phyloP scores from a whole-genome alignment of 2,797 vertebrate species.

The Pipistrellus pipistrellus region DNA sequence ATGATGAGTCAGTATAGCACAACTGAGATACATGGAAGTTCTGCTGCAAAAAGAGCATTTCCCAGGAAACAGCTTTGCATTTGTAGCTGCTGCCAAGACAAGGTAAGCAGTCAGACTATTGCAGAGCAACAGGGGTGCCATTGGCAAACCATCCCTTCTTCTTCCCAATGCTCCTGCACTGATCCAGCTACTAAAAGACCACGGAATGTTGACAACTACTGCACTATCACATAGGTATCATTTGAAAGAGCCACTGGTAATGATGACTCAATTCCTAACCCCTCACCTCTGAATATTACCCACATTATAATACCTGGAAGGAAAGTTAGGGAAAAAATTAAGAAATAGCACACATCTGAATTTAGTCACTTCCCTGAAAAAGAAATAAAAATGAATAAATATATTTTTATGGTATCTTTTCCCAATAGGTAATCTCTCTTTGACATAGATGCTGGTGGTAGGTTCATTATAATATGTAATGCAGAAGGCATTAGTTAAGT shows the following conservation, averaged over 20 bases:
- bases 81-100: constrained; percentile 74
- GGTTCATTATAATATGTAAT: neutral
- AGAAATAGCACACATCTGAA: neutral
- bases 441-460: neutral
- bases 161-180: neutral
- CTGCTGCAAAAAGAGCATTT: constrained; percentile 68
- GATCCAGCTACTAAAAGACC: constrained; percentile 33
- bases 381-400: neutral
- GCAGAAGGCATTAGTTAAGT: neutral
- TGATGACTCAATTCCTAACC: neutral
- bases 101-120: constrained; percentile 71
- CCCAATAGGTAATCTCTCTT: neutral
- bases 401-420: neutral
- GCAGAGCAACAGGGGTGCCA: constrained; percentile 39
- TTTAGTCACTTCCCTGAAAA: neutral
- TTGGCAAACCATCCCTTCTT: constrained; percentile 32
- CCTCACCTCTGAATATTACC: neutral
- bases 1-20: constrained; percentile 52
- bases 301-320: constrained; percentile 2
- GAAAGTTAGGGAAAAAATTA: constrained; percentile 27
- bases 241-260: neutral
- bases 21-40: constrained; percentile 73
- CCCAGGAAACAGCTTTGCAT: constrained; percentile 62
- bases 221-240: neutral
- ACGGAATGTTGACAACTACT: neutral